phyloP scores from a whole-genome alignment of 37 sponge, comb jelly and placozoan genomes.

The Trichoplax adhaerens region DNA sequence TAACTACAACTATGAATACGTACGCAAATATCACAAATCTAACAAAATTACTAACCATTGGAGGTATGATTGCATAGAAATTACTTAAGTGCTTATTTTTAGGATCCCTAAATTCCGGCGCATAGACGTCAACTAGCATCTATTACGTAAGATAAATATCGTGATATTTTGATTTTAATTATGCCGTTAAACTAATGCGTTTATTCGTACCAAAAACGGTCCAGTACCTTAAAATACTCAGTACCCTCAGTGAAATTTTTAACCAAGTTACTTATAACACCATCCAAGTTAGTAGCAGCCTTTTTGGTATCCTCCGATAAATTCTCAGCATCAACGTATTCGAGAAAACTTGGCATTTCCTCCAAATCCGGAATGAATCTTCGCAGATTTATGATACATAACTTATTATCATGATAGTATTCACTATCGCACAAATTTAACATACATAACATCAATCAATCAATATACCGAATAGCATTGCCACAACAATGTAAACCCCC shows the following conservation, averaged over 20 bases:
- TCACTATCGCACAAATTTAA: not conserved
- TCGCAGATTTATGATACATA: not conserved
- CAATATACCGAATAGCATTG: slow-evolving; percentile 63
- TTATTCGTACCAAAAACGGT: not conserved
- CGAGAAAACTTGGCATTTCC: slow-evolving; percentile 76
- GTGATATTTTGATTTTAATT: not conserved
- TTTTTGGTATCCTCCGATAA: slow-evolving; percentile 33
- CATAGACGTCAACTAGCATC: slow-evolving; percentile 89
- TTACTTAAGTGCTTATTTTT: slow-evolving; percentile 88
- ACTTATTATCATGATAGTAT: not conserved
- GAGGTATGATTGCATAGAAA: slow-evolving; percentile 91
- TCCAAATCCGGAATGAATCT: slow-evolving; percentile 95
- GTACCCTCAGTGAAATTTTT: slow-evolving; percentile 94
- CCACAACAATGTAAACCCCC: slow-evolving; percentile 90
- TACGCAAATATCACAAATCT: not conserved
- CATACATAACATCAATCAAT: not conserved
- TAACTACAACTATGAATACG: not conserved
- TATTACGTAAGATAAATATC: slow-evolving; percentile 4
- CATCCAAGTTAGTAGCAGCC: slow-evolving; percentile 44
- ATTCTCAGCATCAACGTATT: slow-evolving; percentile 30
- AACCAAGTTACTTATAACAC: slow-evolving; percentile 58
- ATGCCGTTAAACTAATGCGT: not conserved
- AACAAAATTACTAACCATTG: slow-evolving; percentile 41
- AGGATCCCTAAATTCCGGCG: slow-evolving; percentile 53
- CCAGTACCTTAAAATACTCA: slow-evolving; percentile 79